Evolutionary conservation across 1,140 invertebrate species (phyloP).

Genomic region (Leucophenga varia): DNA sequence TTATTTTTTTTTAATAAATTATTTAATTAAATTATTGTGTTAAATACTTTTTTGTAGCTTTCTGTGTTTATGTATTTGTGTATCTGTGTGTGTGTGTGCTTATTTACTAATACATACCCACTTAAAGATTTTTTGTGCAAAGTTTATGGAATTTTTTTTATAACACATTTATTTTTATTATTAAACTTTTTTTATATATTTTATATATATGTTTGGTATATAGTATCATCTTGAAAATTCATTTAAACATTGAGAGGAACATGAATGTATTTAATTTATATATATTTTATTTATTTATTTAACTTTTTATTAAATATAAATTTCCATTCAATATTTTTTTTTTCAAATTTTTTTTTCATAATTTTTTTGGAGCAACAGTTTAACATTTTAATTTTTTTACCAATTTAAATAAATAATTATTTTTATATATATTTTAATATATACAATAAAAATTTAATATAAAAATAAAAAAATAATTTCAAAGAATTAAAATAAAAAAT

Average conservation of each 20-base stretch:
- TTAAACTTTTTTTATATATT: conserved; percentile 16
- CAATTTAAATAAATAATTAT: conserved; percentile 8
- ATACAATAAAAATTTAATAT: conserved; percentile 23
- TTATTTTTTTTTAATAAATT: too few relatives aligned
- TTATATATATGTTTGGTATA: conserved; percentile 14
- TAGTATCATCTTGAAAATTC: not conserved
- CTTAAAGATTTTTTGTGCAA: conserved; percentile 53
- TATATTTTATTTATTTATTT: conserved; percentile 12
- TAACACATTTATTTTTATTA: conserved; percentile 13
- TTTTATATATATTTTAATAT: conserved; percentile 17
- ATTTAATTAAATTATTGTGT: too few relatives aligned
- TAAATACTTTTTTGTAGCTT: conserved; percentile 9
- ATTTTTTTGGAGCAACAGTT: conserved; percentile 48
- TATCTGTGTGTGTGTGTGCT: conserved; percentile 9
- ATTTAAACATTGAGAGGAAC: conserved; percentile 26
- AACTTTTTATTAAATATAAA: not conserved
- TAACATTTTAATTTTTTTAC: conserved; percentile 31
- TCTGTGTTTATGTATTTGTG: not conserved
- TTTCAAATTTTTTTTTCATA: too few relatives aligned
- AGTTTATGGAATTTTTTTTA: conserved; percentile 18
- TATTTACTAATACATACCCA: conserved; percentile 47
- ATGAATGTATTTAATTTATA: conserved; percentile 19
- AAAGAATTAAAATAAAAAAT: conserved; percentile 1
- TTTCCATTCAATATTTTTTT: conserved; percentile 12
- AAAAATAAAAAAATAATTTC: conserved; percentile 6